Conservation (phyloP, 1,140 invertebrate genomes). For the Drosophila tsacasi region DNA sequence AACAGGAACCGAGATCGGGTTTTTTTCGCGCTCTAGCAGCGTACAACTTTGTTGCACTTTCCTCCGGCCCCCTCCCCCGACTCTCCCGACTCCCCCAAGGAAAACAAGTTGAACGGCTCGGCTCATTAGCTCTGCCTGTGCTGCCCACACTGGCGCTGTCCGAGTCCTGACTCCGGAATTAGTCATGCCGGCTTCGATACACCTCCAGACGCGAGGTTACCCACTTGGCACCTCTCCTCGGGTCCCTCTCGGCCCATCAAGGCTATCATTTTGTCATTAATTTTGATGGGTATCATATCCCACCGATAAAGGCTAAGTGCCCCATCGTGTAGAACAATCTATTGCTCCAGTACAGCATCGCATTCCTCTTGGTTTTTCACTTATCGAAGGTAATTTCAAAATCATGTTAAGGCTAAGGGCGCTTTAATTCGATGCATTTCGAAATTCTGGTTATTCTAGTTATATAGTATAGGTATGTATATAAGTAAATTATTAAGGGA, state of each 20-base stretch:
- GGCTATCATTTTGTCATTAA: slow-evolving; percentile 45
- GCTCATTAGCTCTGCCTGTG: slow-evolving; percentile 39
- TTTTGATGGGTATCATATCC: slow-evolving; percentile 35
- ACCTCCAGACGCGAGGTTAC: slow-evolving; percentile 31
- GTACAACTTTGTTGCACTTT: slow-evolving; percentile 34
- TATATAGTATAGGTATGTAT: not conserved
- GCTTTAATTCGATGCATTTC: slow-evolving; percentile 26
- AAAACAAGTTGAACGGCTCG: slow-evolving; percentile 46
- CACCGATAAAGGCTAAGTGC: slow-evolving; percentile 28
- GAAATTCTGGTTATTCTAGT: slow-evolving; percentile 5
- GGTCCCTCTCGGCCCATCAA: not conserved
- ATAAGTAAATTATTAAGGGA: not conserved
- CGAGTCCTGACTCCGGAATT: slow-evolving; percentile 23
- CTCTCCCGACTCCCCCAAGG: slow-evolving; percentile 7
- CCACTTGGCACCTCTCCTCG: slow-evolving; percentile 16
- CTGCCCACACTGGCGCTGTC: slow-evolving; percentile 41
- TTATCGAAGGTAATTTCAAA: slow-evolving; percentile 22
- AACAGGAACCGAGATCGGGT: slow-evolving; percentile 49
- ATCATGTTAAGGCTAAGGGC: slow-evolving; percentile 20
- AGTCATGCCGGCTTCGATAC: slow-evolving; percentile 26
- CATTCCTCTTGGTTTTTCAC: slow-evolving; percentile 10
- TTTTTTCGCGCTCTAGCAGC: slow-evolving; percentile 14
- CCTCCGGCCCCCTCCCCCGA: not conserved
- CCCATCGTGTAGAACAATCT: slow-evolving; percentile 24
- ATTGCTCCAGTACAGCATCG: slow-evolving; percentile 16